Base-by-base conservation (phyloP, 2,797 vertebrate species). In the Epinephelus awoara region DNA sequence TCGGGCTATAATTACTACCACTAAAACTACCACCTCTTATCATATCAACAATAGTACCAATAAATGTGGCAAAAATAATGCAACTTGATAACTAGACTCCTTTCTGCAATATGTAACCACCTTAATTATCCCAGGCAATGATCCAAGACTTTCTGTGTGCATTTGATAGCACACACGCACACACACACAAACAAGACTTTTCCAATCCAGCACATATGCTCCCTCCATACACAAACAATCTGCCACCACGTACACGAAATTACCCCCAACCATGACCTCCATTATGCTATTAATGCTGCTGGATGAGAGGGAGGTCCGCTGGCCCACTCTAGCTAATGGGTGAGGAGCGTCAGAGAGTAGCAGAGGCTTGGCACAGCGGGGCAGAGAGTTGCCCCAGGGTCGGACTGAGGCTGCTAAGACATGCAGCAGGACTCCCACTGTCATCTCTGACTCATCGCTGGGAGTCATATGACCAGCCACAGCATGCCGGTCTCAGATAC, bases 401-500 rank as follows among this genome's bases (percentile, higher is more conserved):
- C 70, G 2, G 42, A 49, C 75, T 15, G 71, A 79, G 80, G 80
- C 78, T 61, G 81, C 65, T 85, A 65, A 66, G 71, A 85, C 67
- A 46, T 56, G 61, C 81, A 72, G 86, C 77, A 75, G 83, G 69
- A 83, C 79, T 85, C 82, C 68, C 57, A 75, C 82, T 57, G 88
- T 82, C 86, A 72, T 82, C 61, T 82, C 85, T 90, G 92, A 93
- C 52, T 91, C 92, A 92, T 76, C 54, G 52, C 77, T 52, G 42
- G 50, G 67, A 90, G 84, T 93, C 86, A 87, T 70, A 70, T 69
- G 88, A 91, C 85, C 78, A 78, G 79, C 80, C 76, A 49, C 62
- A 61, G 72, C 65, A 40, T 12, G 74, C 82, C 34, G 74, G 56
- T 86, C 79, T 82, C 70, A 68, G 74, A 84, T 82, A 83, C 64